phyloP scores from a whole-genome alignment of 2,797 vertebrate genomes.

The Gobionotothen gibberifrons region DNA sequence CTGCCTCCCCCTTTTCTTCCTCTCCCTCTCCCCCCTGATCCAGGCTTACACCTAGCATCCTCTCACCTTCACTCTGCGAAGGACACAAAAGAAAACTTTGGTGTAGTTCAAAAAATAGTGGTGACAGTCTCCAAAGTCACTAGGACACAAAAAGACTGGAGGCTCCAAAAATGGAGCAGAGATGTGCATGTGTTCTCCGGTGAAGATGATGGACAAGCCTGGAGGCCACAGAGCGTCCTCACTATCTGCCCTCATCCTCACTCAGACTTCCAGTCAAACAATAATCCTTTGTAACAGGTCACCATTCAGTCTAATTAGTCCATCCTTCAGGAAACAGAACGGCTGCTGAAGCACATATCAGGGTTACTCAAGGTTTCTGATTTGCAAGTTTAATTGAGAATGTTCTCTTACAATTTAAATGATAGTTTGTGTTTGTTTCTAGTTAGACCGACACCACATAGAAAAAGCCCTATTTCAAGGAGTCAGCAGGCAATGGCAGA shows the following conservation, averaged over 20 bases:
- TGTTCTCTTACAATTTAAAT: neutral
- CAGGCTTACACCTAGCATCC: slow-evolving; percentile 76
- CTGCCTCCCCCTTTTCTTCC: slow-evolving; percentile 73
- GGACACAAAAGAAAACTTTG: slow-evolving; percentile 76
- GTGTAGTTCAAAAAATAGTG: slow-evolving; percentile 72
- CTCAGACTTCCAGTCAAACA: slow-evolving; percentile 47
- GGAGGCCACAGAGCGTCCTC: slow-evolving; percentile 54
- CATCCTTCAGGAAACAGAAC: slow-evolving; percentile 39
- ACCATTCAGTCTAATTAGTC: slow-evolving; percentile 64
- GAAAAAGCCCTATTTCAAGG: too few relatives aligned
- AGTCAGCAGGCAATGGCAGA: too few relatives aligned
- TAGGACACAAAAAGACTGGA: slow-evolving; percentile 58
- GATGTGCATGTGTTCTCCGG: slow-evolving; percentile 45
- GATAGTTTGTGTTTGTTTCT: neutral
- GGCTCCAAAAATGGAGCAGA: slow-evolving; percentile 40
- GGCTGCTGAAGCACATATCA: slow-evolving; percentile 38
- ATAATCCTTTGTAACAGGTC: slow-evolving; percentile 23
- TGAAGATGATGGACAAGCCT: slow-evolving; percentile 58
- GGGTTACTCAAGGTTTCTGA: slow-evolving; percentile 37
- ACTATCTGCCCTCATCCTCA: slow-evolving; percentile 47
- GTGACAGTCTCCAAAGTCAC: slow-evolving; percentile 74
- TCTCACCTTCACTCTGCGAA: slow-evolving; percentile 78
- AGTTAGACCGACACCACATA: too few relatives aligned
- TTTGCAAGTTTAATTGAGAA: slow-evolving; percentile 38
- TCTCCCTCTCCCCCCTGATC: slow-evolving; percentile 65